Evolutionary conservation across 2,888 invertebrate genomes (phyloP), one percentile per base, ranked within the genome.

Genomic region (Margaritifera margaritifera): DNA sequence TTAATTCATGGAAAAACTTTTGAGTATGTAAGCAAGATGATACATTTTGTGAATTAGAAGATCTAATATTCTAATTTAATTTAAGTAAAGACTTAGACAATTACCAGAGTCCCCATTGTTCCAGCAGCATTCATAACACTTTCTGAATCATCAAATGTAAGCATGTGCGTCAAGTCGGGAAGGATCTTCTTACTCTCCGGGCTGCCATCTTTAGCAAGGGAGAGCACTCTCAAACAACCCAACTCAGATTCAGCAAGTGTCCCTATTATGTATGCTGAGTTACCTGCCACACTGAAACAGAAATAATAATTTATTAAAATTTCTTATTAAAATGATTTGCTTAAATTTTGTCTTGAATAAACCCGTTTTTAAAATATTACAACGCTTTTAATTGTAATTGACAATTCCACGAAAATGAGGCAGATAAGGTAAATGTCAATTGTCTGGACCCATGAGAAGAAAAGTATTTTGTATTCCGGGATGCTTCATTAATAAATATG

Each of bases 101-200:
- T 68, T 77, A 88, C 89, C 84, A 89, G 72, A 4, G 89, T 89
- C 42, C 89, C 90, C 79, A 90, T 86, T 20, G 89, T 89, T 8
- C 90, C 89, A 8, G 89, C 89, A 31, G 89, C 89, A 80, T 90
- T 90, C 89, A 90, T 89, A n/a, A 89, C 88, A 76, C 87, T 88
- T 76, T 90, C 90, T 0, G 88, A 73, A 74, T 89, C 89, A 71
- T 86, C 82, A 72, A 87, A 87, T 42, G 82, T 84, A 71, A 90
- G 77, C 88, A 90, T 87, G 50, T 79, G 77, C 5, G 87, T 87
- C 62, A 90, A 82, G 73, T 88, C 84, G 4, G 74, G 71, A 22
- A 89, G 78, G 22, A 90, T 85, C 53, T 81, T 79, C 27, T 71
- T 66, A 66, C 82, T 81, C 51, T 86, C 86, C 6, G 66, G 57